These are phyloP conservation scores for Sinohyriopsis cumingii DNA, from an alignment of 2,888 invertebrate genomes.

Conservation along the genomic window DNA sequence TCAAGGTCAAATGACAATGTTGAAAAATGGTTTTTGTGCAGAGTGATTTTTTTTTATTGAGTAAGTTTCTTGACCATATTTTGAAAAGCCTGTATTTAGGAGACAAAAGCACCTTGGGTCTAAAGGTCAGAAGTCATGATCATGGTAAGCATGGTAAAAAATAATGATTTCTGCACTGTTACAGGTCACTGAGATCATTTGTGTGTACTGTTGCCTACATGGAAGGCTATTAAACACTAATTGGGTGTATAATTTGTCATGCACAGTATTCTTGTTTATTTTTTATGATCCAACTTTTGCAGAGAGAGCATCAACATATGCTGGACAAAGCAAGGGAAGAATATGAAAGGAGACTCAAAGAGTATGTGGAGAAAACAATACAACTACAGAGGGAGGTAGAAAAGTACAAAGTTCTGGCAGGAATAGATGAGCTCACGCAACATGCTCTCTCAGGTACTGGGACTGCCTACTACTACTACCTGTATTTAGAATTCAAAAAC, in stretches of 20 bases:
- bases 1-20: too few species aligned
- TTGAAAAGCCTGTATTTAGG: too few species aligned
- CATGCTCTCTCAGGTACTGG: conserved; percentile 74
- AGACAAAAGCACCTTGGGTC: too few species aligned
- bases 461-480: conserved; percentile 16
- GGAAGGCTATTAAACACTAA: background rate
- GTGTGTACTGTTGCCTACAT: background rate
- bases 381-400: conserved; percentile 76
- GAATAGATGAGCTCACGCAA: conserved; percentile 76
- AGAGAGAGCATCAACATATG: conserved; percentile 57
- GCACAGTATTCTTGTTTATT: background rate
- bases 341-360: conserved; percentile 68
- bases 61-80: too few species aligned
- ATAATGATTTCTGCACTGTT: too few species aligned
- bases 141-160: too few species aligned
- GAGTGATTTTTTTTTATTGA: too few species aligned
- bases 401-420: conserved; percentile 76
- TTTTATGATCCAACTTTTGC: conserved; percentile 20
- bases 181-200: too few species aligned
- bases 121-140: too few species aligned
- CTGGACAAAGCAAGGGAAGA: conserved; percentile 65
- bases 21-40: too few species aligned
- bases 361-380: conserved; percentile 71
- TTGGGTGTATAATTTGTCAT: background rate
- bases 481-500: too few species aligned